Conservation (phyloP, 64 coral and sea anemone genomes). For the Cladopsammia gracilis region DNA sequence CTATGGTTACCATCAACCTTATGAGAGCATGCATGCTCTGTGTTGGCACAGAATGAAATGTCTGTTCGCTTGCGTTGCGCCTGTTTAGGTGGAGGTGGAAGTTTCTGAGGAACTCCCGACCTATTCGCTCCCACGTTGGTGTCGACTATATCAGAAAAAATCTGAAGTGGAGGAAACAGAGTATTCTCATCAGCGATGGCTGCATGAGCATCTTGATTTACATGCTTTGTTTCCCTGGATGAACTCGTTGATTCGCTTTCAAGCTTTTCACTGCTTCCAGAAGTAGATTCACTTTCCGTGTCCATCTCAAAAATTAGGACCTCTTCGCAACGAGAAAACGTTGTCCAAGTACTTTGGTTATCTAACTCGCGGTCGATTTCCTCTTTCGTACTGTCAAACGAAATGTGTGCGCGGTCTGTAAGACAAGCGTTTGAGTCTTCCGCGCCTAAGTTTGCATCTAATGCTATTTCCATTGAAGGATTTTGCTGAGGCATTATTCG, state of each 20-base stretch:
- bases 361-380: not conserved
- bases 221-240: not conserved
- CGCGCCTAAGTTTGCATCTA: too few relatives aligned
- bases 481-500: not conserved
- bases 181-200: not conserved
- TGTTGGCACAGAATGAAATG: not conserved
- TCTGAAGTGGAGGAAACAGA: conserved; percentile 28
- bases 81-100: conserved; percentile 29
- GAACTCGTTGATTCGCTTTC: not conserved
- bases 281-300: not conserved
- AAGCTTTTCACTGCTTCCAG: not conserved
- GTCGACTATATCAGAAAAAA: conserved; percentile 14
- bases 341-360: conserved; percentile 14
- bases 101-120: not conserved
- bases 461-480: not conserved
- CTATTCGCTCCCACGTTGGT: not conserved
- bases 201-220: not conserved
- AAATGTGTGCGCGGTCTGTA: not conserved
- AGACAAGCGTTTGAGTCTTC: not conserved
- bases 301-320: conserved; percentile 42
- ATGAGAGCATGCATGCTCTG: not conserved
- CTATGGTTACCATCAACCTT: not conserved
- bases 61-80: conserved; percentile 18
- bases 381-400: not conserved
- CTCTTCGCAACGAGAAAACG: not conserved